Percentiles rank a stretch among this genome's conserved stretches.
Evolutionary conservation across 2,797 vertebrate genomes (phyloP).

Genomic region (Chelon auratus): DNA sequence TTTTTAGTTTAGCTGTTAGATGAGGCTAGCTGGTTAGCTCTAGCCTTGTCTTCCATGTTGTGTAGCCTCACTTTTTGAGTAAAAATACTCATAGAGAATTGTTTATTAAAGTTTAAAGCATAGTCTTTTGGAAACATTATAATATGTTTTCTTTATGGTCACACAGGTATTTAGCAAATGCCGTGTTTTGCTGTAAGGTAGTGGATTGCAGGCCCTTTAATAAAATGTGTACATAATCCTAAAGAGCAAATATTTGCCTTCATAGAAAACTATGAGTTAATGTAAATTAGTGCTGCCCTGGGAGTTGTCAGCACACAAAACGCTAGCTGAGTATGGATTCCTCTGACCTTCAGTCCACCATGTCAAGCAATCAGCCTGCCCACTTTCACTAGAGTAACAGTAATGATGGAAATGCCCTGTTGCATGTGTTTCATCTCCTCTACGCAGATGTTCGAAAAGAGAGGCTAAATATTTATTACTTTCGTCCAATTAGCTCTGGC

Average conservation of each 20-base stretch:
- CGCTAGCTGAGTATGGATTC: slow-evolving; percentile 56
- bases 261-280: slow-evolving; percentile 44
- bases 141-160: too few species aligned
- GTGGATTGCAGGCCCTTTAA: not conserved
- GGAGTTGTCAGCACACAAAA: slow-evolving; percentile 55
- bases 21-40: too few species aligned
- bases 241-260: slow-evolving; percentile 21
- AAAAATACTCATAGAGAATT: too few species aligned
- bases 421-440: slow-evolving; percentile 11
- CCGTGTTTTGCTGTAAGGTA: not conserved
- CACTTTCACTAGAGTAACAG: slow-evolving; percentile 50
- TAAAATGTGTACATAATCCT: not conserved
- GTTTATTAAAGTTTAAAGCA: too few species aligned
- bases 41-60: too few species aligned
- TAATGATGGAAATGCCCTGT: slow-evolving; percentile 50
- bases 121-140: too few species aligned
- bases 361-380: slow-evolving; percentile 59
- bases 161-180: not conserved
- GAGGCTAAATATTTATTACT: slow-evolving; percentile 74
- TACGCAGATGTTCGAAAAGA: slow-evolving; percentile 1
- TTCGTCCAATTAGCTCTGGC: slow-evolving; percentile 73
- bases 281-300: slow-evolving; percentile 41
- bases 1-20: too few species aligned
- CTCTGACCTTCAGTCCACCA: slow-evolving; percentile 59
- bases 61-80: too few species aligned